A percentile compares a stretch with the other conserved stretches of the same genome.
These are phyloP conservation scores for Vanessa atalanta DNA, from an alignment of 1,140 invertebrate genomes.

Conservation along the genomic window DNA sequence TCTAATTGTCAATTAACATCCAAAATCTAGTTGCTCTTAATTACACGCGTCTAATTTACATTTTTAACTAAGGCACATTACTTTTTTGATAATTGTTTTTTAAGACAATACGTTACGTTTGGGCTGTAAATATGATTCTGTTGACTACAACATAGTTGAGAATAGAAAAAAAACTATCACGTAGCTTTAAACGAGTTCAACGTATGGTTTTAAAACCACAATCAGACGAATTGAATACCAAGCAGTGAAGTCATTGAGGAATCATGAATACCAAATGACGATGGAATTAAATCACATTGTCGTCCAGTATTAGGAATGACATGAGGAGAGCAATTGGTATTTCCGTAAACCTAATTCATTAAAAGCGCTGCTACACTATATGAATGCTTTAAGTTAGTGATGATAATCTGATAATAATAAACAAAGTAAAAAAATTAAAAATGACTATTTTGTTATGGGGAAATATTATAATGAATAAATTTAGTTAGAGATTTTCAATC, in stretches of 20 bases:
- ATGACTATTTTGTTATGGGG: too few species aligned
- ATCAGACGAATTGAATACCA: not conserved
- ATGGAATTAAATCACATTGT: not conserved
- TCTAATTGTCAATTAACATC: slow-evolving; percentile 60
- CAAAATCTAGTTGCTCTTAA: slow-evolving; percentile 51
- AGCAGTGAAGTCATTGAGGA: slow-evolving; percentile 6
- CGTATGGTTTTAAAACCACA: not conserved
- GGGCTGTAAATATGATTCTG: too few species aligned
- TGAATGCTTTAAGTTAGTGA: too few species aligned
- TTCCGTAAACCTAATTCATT: not conserved
- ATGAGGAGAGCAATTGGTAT: not conserved
- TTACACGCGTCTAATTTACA: slow-evolving; percentile 47
- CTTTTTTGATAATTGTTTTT: slow-evolving; percentile 40
- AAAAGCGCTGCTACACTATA: too few species aligned
- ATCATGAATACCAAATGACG: not conserved
- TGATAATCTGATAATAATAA: too few species aligned
- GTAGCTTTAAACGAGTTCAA: not conserved
- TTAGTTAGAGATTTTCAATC: too few species aligned
- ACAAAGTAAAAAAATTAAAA: too few species aligned
- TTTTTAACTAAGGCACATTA: slow-evolving; percentile 38
- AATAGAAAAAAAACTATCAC: too few species aligned
- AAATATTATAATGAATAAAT: too few species aligned
- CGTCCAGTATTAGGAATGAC: not conserved
- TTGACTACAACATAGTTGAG: not conserved
- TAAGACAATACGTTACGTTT: too few species aligned